phyloP scores from a whole-genome alignment of 2,888 invertebrate genomes.

The Operophtera brumata region DNA sequence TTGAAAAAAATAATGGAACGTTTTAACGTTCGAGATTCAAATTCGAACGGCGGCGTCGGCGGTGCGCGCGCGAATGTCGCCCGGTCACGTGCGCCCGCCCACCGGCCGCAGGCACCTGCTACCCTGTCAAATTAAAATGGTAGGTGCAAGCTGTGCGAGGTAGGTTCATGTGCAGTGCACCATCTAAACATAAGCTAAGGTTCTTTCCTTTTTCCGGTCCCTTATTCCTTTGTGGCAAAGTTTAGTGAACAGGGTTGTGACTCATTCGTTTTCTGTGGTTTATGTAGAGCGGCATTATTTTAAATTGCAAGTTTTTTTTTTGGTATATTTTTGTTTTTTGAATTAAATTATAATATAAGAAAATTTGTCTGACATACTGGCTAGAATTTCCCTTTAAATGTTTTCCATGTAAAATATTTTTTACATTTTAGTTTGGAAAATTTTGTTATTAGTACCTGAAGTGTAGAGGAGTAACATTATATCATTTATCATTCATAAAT shows the following conservation, averaged over 20 bases:
- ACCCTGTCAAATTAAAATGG: slow-evolving; percentile 56
- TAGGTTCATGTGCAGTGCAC: slow-evolving; percentile 29
- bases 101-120: slow-evolving; percentile 55
- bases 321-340: too few relatives aligned
- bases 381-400: too few relatives aligned
- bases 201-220: slow-evolving; percentile 54
- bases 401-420: too few relatives aligned
- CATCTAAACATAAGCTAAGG: slow-evolving; percentile 22
- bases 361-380: too few relatives aligned
- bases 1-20: slow-evolving; percentile 50
- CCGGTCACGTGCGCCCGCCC: slow-evolving; percentile 64
- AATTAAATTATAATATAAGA: too few relatives aligned
- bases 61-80: slow-evolving; percentile 77
- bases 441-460: too few relatives aligned
- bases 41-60: slow-evolving; percentile 67
- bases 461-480: too few relatives aligned
- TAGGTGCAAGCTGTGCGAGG: slow-evolving; percentile 14
- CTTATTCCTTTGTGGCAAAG: slow-evolving; percentile 33
- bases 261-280: slow-evolving; percentile 16
- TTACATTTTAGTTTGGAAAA: too few relatives aligned
- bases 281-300: not conserved
- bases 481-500: too few relatives aligned
- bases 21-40: slow-evolving; percentile 58
- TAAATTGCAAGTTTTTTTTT: too few relatives aligned
- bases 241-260: slow-evolving; percentile 17